Conservation (phyloP, 2,797 vertebrate species). For the Morus bassanus region DNA sequence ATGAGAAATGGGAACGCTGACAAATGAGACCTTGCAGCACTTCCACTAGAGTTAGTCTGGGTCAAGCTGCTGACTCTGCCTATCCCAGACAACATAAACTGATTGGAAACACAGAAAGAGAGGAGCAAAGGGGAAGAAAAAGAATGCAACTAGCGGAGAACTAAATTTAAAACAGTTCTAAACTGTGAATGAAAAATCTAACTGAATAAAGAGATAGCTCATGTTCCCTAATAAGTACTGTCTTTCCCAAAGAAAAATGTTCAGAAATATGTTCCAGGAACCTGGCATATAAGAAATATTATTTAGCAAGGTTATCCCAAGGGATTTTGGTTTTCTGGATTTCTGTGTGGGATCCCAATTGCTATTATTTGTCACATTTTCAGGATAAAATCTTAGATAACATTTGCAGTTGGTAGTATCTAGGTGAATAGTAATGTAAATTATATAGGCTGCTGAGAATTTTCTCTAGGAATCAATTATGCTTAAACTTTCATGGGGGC, state of each 20-base stretch:
- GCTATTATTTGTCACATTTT: background rate
- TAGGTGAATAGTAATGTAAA: background rate
- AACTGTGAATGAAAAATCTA: background rate
- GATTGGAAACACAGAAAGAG: background rate
- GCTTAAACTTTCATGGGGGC: fast-evolving
- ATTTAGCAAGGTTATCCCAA: background rate
- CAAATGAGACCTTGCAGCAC: background rate
- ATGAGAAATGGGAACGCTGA: background rate
- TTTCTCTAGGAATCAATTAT: background rate
- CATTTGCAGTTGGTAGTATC: background rate
- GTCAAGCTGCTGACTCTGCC: background rate
- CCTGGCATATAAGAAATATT: background rate
- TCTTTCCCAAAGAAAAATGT: background rate
- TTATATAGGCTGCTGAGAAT: background rate
- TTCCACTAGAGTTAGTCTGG: background rate
- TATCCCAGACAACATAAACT: background rate
- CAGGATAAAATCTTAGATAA: background rate
- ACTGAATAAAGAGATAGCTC: background rate
- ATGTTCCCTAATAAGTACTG: background rate
- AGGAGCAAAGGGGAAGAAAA: background rate
- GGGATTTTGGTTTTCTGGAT: background rate
- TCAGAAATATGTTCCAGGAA: background rate
- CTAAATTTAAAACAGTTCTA: background rate
- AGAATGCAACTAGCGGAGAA: background rate
- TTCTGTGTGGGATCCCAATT: background rate